Evolutionary conservation across 1,140 invertebrate genomes (phyloP), one percentile per base, ranked within the genome.

Genomic region (Drosophila rhopaloa): DNA sequence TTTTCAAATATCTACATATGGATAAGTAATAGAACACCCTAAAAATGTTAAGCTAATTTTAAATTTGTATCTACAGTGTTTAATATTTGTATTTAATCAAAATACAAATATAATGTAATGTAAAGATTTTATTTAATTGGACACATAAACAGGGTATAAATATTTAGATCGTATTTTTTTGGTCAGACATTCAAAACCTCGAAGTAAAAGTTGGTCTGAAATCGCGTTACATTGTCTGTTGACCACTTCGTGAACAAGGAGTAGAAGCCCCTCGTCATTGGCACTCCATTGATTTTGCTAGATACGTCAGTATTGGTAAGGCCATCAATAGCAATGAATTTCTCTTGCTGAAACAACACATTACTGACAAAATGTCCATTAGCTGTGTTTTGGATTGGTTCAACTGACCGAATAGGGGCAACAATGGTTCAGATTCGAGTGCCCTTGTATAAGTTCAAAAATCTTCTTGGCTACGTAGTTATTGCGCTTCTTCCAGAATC

Each of bases 371-470:
- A 19, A 5, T 0, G 2, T 2, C 5, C 1, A n/a, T 32, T 11
- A 8, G 9, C 5, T 37, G 19, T 19, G 13, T 8, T 5, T 2
- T 10, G 11, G 14, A 7, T n/a, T 24, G 5, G 7, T 5, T 24
- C 0, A 16, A 46, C 79, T 56, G 37, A 81, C 79, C 24, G 41
- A 9, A 47, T 61, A 81, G 11, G 78, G 78, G 24, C 78, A 81
- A 19, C 29, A 66, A 27, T 81, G 79, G 57, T 81, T 81, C 10
- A 76, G 16, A 13, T 72, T 80, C 0, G 78, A 61, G 9, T 76
- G 41, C 1, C 59, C 63, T 0, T 54, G 47, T 0, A 71, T 10
- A n/a, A 76, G 19, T 1, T 35, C 46, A 27, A 71, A 11, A 5
- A 56, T 1, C 55, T 80, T 27, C 51, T 58, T 81, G 16, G 63